phyloP scores from a whole-genome alignment of 2,888 invertebrate species.

The Nymphalis urticae region DNA sequence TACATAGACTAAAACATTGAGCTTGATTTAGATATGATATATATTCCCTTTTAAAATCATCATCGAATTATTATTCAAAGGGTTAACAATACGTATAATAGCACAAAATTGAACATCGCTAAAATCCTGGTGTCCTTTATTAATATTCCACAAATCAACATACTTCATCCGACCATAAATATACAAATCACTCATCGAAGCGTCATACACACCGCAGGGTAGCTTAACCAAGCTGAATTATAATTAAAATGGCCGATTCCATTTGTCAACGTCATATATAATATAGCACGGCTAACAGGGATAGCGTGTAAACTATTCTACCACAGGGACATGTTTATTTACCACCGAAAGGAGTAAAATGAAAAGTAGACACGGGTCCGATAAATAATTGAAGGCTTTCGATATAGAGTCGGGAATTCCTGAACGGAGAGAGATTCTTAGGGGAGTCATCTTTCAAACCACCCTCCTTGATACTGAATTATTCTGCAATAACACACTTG shows the following conservation, averaged over 20 bases:
- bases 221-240: constrained; percentile 28
- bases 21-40: too few species aligned
- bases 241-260: constrained; percentile 51
- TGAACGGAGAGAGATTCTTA: constrained; percentile 66
- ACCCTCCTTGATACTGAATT: constrained; percentile 78
- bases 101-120: neutral
- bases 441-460: constrained; percentile 77
- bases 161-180: neutral
- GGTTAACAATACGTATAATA: neutral
- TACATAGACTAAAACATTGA: too few species aligned
- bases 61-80: neutral
- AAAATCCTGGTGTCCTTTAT: neutral
- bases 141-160: constrained; percentile 9
- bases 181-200: constrained; percentile 7
- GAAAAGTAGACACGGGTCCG: constrained; percentile 81
- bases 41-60: too few species aligned
- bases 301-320: constrained; percentile 49
- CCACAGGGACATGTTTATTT: constrained; percentile 74
- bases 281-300: neutral
- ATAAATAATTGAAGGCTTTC: constrained; percentile 81
- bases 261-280: constrained; percentile 59
- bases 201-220: neutral
- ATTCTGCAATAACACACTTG: constrained; percentile 81
- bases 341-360: constrained; percentile 75
- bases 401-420: constrained; percentile 77